A percentile compares a stretch with the other conserved stretches of the same genome.
Conservation (phyloP, 2,888 invertebrate species). For the Lacanobia wlatinum region DNA sequence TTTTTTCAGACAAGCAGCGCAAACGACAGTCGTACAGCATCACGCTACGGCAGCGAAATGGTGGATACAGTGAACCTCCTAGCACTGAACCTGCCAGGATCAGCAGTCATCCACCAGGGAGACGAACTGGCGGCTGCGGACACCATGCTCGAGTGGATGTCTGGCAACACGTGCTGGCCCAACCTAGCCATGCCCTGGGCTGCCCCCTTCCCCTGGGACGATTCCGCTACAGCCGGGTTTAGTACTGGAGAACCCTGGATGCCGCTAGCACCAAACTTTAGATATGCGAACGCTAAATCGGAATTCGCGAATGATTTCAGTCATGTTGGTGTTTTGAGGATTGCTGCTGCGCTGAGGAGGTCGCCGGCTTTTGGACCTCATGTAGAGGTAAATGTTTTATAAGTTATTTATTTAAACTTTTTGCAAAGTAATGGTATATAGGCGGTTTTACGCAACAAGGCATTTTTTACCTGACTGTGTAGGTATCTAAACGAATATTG, state of each 20-base stretch:
- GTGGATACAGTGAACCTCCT: conserved; percentile 93
- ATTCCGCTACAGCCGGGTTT: conserved; percentile 85
- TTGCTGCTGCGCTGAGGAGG: conserved; percentile 84
- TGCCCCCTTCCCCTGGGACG: conserved; percentile 87
- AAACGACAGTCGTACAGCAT: conserved; percentile 84
- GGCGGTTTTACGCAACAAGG: background rate
- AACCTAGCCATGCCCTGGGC: conserved; percentile 73
- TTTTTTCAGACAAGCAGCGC: conserved; percentile 78
- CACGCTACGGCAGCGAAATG: conserved; percentile 92
- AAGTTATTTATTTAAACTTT: background rate
- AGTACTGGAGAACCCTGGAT: conserved; percentile 92
- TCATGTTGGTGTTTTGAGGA: conserved; percentile 82
- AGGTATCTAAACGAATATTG: no score
- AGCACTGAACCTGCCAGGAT: conserved; percentile 93
- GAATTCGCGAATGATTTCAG: conserved; percentile 89
- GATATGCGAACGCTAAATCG: conserved; percentile 91
- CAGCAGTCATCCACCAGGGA: conserved; percentile 94
- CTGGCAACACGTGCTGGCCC: conserved; percentile 88
- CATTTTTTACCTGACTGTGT: background rate
- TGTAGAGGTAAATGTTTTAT: conserved; percentile 75
- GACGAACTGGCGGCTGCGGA: conserved; percentile 93
- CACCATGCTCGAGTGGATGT: conserved; percentile 89
- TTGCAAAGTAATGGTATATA: background rate
- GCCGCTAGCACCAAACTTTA: conserved; percentile 92
- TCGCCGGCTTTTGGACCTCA: conserved; percentile 86